A percentile compares a stretch with the other conserved stretches of the same genome.
These are phyloP conservation scores for Leptinotarsa defecta DNA, from an alignment of 1,140 invertebrate genomes.

Conservation along the genomic window DNA sequence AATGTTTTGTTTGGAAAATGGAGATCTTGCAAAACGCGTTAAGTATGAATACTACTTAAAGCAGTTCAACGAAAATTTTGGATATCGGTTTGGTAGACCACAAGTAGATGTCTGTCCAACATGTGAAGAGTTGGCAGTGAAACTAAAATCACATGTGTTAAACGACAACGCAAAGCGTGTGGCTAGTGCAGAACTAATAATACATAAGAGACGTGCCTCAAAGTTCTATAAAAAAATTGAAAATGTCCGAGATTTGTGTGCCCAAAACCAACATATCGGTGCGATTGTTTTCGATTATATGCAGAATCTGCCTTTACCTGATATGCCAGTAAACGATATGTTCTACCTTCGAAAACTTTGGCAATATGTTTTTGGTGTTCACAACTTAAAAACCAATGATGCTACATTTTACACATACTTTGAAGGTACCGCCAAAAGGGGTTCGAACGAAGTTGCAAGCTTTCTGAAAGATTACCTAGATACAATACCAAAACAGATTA, in stretches of 20 bases:
- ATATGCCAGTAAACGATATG: conserved; percentile 30
- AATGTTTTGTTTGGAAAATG: conserved; percentile 43
- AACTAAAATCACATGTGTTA: conserved; percentile 15
- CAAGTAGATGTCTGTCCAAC: conserved; percentile 46
- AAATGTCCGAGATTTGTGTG: conserved; percentile 35
- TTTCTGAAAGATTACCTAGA: no score
- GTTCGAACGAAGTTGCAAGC: conserved; percentile 27
- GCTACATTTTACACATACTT: conserved; percentile 45
- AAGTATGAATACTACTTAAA: conserved; percentile 41
- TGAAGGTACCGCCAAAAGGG: conserved; percentile 30
- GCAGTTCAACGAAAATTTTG: conserved; percentile 47
- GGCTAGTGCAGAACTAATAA: conserved; percentile 21
- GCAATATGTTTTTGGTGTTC: conserved; percentile 48
- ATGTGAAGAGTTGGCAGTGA: conserved; percentile 19
- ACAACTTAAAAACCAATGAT: conserved; percentile 42
- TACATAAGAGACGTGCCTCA: conserved; percentile 42
- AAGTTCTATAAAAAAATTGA: conserved; percentile 45
- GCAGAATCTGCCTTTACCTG: conserved; percentile 46
- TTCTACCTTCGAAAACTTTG: conserved; percentile 47
- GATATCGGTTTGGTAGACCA: conserved; percentile 44
- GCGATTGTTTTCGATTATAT: conserved; percentile 51
- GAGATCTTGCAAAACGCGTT: conserved; percentile 34
- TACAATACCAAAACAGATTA: neutral
- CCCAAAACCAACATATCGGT: conserved; percentile 34
- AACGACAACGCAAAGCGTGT: conserved; percentile 20